Evolutionary conservation across 2,113 vertebrate species (phyloP), one percentile per base, ranked within the genome.

Genomic region (Podarcis muralis): DNA sequence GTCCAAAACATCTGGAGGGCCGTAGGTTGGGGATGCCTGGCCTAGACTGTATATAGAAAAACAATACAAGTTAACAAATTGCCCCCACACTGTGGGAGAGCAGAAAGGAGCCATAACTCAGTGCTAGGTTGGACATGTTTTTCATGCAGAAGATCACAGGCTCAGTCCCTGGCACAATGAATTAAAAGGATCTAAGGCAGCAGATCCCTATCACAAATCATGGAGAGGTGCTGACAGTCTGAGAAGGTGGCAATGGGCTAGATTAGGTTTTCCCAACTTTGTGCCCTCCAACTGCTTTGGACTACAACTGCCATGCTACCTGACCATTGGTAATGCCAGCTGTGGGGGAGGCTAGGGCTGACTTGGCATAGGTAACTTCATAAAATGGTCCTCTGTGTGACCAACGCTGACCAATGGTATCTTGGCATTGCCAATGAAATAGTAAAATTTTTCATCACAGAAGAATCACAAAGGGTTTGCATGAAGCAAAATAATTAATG

Each of bases 351-450:
- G 48, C 11, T 53, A 53, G 7, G 3, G 23, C 20, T 65, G 57
- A 62, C 7, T 81, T 30, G 6, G 20, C 65, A 62, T 62, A 81
- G 0, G 20, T 37, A 37, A 12, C 59, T 37, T 12, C 30, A 20
- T 40, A n/a, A 72, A 68, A 40, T 57, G 3, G 3, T 16, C 68
- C 48, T 20, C 27, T 20, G 66, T 53, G 68, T 18, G 82, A 53
- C 40, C 71, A 84, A 53, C 1, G 1, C 27, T 25, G 27, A 15
- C 12, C 8, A 71, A 81, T 16, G 27, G 37, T 6, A 23, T 65
- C 18, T 13, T 68, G 35, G 35, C 25, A 83, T 68, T 25, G 75
- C 48, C 75, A 11, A 0, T 0, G 65, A 13, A 1, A 0, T 59
- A 65, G 8, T 59, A 74, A 74, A 18, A 32, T 53, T 11, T 53